These are phyloP conservation scores for Phataginus tetradactyla DNA, from an alignment of 2,797 vertebrate species.

Conservation along the genomic window DNA sequence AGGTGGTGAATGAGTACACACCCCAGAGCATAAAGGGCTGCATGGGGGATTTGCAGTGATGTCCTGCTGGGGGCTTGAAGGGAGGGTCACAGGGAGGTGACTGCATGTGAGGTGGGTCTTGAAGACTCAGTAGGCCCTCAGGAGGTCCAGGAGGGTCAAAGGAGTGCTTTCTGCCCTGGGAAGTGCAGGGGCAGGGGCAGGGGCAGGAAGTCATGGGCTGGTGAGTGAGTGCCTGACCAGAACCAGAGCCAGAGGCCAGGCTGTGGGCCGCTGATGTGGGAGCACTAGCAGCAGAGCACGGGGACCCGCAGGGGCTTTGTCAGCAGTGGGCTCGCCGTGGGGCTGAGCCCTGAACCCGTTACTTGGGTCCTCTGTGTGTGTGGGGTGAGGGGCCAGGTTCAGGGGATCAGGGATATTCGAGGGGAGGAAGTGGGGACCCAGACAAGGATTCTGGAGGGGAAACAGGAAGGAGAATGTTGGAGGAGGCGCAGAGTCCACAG, in stretches of 20 bases:
- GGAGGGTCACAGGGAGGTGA: not conserved
- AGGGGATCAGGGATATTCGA: not conserved
- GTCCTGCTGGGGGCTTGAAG: not conserved
- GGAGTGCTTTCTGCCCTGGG: not conserved
- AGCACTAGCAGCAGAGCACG: not conserved
- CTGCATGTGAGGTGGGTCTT: not conserved
- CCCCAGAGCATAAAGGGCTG: not conserved
- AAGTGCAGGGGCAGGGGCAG: not conserved
- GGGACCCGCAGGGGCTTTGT: not conserved
- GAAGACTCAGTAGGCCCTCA: not conserved
- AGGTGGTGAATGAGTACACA: fast-evolving
- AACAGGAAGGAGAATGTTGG: not conserved
- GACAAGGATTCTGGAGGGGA: not conserved
- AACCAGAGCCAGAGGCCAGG: not conserved
- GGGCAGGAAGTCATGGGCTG: not conserved
- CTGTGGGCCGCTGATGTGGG: not conserved
- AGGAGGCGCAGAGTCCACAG: not conserved
- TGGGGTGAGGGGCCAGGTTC: not conserved
- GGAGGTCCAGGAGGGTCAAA: not conserved
- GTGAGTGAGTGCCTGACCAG: not conserved
- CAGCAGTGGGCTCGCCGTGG: no score
- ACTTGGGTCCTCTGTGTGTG: not conserved
- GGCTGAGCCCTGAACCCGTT: not conserved
- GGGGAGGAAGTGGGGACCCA: not conserved
- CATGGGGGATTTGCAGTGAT: no score